phyloP scores from a whole-genome alignment of 1,140 invertebrate genomes.

The Sarcophaga bullata region DNA sequence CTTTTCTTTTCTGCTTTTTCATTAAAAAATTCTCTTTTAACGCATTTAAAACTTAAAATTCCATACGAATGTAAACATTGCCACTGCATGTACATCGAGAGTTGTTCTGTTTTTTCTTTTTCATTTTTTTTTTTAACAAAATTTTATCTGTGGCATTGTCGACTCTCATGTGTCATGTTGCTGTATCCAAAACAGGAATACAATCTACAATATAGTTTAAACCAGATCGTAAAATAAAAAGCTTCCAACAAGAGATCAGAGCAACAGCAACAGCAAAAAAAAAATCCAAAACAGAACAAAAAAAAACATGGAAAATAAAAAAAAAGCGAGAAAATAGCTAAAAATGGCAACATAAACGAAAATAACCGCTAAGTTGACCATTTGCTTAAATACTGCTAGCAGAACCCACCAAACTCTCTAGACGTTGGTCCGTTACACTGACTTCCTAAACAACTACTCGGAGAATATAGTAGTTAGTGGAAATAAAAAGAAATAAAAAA shows the following conservation, averaged over 20 bases:
- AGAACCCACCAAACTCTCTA: slow-evolving; percentile 6
- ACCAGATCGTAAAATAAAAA: slow-evolving; percentile 33
- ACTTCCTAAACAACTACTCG: not conserved
- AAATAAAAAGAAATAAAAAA: not conserved
- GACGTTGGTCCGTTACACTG: not conserved
- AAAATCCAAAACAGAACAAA: not conserved
- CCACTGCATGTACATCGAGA: not conserved
- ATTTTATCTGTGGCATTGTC: slow-evolving; percentile 37
- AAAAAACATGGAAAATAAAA: not conserved
- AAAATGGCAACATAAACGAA: slow-evolving; percentile 23
- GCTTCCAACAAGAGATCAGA: slow-evolving; percentile 15
- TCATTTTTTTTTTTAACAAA: not conserved
- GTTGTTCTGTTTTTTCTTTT: not conserved
- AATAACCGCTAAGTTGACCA: slow-evolving; percentile 37
- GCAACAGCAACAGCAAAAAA: too few relatives aligned
- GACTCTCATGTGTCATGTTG: slow-evolving; percentile 38
- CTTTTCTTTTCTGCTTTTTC: not conserved
- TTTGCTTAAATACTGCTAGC: slow-evolving; percentile 25
- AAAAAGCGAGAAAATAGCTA: not conserved
- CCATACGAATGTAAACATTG: not conserved
- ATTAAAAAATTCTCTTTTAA: too few relatives aligned
- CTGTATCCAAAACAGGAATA: not conserved
- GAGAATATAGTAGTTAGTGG: not conserved
- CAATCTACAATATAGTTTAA: slow-evolving; percentile 25
- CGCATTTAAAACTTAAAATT: not conserved